Base-by-base conservation (phyloP, 2,113 vertebrate genomes). In the Mugil cephalus region DNA sequence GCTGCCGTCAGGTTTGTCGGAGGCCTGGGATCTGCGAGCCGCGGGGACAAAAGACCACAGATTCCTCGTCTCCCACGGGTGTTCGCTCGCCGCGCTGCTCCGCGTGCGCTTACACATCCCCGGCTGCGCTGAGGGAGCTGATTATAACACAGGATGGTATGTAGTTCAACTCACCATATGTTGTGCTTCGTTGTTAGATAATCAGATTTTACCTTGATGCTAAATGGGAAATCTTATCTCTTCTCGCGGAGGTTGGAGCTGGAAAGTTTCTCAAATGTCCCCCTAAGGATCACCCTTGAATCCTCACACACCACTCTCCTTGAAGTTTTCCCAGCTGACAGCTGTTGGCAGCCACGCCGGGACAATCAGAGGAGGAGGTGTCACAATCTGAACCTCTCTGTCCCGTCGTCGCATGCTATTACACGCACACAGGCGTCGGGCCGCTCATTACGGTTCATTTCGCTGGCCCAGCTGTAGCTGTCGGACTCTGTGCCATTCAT, bases 311-410 rank as follows among this genome's bases (percentile, higher is more conserved):
- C 55, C 36, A 40, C 40, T 61, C 54, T 50, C 30, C 54, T 40
- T 68, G 34, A 70, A 65, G 46, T 19, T 18, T 64, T 71, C 69
- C 69, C 77, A 80, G 74, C 76, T 72, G 82, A 72, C 79, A 89
- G 79, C 76, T 83, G 76, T 53, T 69, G 55, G 76, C 73, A 72
- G 67, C 6, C 4, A 53, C 79, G 52, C 13, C 2, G 14, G 40
- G 56, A 82, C 69, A 65, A 58, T 77, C 78, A 69, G 53, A 68
- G 45, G 51, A 74, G 84, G 68, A 48, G 73, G 69, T 46, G 58
- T 80, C 43, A 38, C 34, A 67, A 67, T 72, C 73, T 71, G 47
- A 53, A 80, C 59, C 60, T 64, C 39, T 51, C 48, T 63, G 51
- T 61, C 64, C 61, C 65, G 58, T 59, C 48, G 12, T 53, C 62